Conservation (phyloP, 2,888 invertebrate species). For the Stenodema calcarata region DNA sequence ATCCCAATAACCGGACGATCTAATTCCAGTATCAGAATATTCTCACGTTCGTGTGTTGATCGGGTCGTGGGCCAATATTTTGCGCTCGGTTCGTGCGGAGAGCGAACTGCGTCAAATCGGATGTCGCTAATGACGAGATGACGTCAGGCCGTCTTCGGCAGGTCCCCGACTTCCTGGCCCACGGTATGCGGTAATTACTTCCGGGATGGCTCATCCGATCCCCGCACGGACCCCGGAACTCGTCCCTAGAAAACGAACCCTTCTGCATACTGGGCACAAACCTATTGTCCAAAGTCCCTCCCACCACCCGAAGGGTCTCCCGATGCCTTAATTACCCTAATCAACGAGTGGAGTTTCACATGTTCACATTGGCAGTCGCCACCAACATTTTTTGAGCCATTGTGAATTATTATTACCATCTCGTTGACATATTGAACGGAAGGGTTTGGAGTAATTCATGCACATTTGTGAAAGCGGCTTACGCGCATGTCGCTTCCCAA, state of each 20-base stretch:
- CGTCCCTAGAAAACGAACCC: background rate
- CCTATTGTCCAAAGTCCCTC: background rate
- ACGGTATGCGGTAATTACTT: background rate
- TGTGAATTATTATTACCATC: too few relatives aligned
- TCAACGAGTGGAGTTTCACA: background rate
- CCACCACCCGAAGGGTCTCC: background rate
- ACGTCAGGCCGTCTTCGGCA: background rate
- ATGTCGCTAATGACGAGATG: background rate
- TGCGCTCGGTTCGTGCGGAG: too few relatives aligned
- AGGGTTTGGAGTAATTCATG: too few relatives aligned
- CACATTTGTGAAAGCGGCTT: too few relatives aligned
- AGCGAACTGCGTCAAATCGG: background rate
- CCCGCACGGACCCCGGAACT: background rate
- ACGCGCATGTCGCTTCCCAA: too few relatives aligned
- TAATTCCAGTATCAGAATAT: too few relatives aligned
- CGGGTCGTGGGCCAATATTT: too few relatives aligned
- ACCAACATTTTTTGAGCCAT: too few relatives aligned
- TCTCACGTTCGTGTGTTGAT: too few relatives aligned
- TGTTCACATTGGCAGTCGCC: background rate
- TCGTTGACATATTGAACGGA: too few relatives aligned
- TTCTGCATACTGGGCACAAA: background rate
- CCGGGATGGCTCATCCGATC: background rate
- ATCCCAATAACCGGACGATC: too few relatives aligned
- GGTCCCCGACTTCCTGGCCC: background rate
- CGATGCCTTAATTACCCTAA: background rate